Conservation (phyloP, 2,113 vertebrate species). For the Polypterus bichir region DNA sequence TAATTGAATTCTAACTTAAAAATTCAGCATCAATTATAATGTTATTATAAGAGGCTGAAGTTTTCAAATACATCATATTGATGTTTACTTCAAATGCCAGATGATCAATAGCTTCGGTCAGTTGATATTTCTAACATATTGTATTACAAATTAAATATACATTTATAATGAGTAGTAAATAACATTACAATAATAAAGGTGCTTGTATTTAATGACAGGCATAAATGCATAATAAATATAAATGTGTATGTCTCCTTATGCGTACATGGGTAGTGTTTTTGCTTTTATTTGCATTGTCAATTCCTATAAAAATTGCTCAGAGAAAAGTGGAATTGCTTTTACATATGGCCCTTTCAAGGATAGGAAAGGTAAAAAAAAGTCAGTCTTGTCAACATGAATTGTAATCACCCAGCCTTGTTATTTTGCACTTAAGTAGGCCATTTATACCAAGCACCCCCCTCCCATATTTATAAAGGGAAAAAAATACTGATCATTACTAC, state of each 20-base stretch:
- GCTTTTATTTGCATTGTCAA: conserved; percentile 30
- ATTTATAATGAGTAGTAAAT: neutral
- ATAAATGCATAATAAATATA: conserved; percentile 26
- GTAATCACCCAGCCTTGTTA: conserved; percentile 41
- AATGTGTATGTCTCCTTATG: conserved; percentile 37
- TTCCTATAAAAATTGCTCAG: conserved; percentile 38
- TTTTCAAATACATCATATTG: neutral
- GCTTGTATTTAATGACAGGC: neutral
- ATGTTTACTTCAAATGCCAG: neutral
- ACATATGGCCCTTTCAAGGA: conserved; percentile 34
- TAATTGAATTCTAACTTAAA: no score
- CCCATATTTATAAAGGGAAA: conserved; percentile 45
- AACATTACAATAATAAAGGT: neutral
- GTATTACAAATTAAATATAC: neutral
- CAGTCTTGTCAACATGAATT: conserved; percentile 54
- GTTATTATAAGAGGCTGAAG: no score
- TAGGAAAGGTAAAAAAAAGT: conserved; percentile 53
- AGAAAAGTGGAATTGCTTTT: conserved; percentile 44
- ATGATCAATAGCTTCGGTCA: neutral
- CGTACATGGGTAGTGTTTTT: conserved; percentile 35
- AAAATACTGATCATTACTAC: conserved; percentile 27
- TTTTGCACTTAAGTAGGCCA: conserved; percentile 47
- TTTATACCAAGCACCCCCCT: conserved; percentile 42
- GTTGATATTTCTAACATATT: neutral
- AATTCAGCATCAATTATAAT: no score